Evolutionary conservation across 1,140 invertebrate genomes (phyloP).

Genomic region (Euglossa dilemma): DNA sequence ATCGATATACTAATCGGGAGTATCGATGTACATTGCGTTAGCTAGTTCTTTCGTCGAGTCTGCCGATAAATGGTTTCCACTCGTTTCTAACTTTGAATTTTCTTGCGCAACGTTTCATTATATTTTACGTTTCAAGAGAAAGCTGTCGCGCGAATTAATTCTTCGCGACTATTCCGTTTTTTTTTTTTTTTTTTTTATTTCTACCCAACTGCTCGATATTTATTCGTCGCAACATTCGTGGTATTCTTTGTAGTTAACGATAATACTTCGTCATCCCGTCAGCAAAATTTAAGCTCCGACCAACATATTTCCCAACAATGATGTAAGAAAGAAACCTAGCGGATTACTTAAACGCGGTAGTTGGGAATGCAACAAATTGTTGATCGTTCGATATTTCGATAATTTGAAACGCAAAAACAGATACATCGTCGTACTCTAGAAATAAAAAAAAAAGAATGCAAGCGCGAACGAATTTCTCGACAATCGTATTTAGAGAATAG

Average conservation of each 20-base stretch:
- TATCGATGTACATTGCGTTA: not conserved
- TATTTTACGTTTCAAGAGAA: not conserved
- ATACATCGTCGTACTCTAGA: not conserved
- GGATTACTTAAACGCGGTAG: not conserved
- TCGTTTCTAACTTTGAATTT: not conserved
- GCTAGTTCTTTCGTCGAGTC: not conserved
- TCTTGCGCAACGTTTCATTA: not conserved
- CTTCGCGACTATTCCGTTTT: not conserved
- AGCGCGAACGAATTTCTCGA: not conserved
- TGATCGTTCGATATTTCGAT: not conserved
- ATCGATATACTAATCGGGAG: not conserved
- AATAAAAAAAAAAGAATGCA: not conserved
- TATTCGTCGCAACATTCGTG: not conserved
- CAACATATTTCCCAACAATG: conserved; percentile 9
- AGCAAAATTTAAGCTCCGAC: conserved; percentile 27
- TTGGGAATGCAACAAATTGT: conserved; percentile 8
- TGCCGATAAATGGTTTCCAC: not conserved
- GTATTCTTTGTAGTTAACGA: not conserved
- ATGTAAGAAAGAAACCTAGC: conserved; percentile 38
- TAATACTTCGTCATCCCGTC: conserved; percentile 7
- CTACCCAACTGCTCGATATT: not conserved
- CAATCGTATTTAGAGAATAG: not conserved
- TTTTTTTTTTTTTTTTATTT: not conserved
- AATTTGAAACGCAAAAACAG: not conserved
- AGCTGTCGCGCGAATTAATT: too few species aligned